Evolutionary conservation across 2,888 invertebrate species (phyloP).

Genomic region (Dynastes grantii): DNA sequence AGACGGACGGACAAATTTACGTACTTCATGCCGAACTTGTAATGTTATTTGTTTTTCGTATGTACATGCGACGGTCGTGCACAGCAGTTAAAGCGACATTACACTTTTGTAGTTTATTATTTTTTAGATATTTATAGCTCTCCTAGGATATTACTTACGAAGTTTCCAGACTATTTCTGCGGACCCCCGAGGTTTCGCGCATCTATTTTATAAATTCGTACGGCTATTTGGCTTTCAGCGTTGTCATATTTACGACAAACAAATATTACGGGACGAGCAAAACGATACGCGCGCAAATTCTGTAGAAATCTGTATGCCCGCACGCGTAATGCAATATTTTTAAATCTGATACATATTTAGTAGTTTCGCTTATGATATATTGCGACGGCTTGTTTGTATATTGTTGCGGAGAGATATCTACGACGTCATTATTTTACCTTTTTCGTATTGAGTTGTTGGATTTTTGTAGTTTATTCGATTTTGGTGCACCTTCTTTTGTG

Average conservation of each 20-base stretch:
- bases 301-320: conserved; percentile 17
- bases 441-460: conserved; percentile 4
- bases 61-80: not conserved
- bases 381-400: conserved; percentile 19
- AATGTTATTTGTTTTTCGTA: conserved; percentile 35
- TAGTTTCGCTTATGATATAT: conserved; percentile 12
- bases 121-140: conserved; percentile 44
- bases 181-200: conserved; percentile 29
- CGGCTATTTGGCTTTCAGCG: conserved; percentile 32
- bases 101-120: conserved; percentile 35
- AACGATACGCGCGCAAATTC: not conserved
- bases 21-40: conserved; percentile 23
- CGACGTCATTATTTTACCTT: not conserved
- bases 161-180: conserved; percentile 36
- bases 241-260: conserved; percentile 40
- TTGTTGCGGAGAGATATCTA: conserved; percentile 3
- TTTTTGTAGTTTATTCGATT: not conserved
- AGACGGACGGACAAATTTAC: conserved; percentile 31
- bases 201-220: conserved; percentile 38
- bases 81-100: conserved; percentile 30
- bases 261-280: conserved; percentile 27
- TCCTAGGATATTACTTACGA: conserved; percentile 41
- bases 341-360: conserved; percentile 31
- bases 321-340: conserved; percentile 26
- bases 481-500: not conserved